Evolutionary conservation across 2,888 invertebrate genomes (phyloP).

Genomic region (Kuschelorhynchus macadamiae): DNA sequence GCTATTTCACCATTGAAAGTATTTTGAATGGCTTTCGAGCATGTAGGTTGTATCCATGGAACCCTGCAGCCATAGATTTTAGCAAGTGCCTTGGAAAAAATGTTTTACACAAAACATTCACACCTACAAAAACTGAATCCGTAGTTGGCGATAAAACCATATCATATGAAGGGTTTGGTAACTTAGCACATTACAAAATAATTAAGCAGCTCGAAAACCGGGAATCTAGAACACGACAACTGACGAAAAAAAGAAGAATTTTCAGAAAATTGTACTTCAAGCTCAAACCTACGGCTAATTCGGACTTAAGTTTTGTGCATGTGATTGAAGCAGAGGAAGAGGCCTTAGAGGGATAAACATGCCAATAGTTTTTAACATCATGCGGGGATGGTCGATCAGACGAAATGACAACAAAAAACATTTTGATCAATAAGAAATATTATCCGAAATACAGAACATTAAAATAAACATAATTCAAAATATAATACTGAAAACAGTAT

Average conservation of each 20-base stretch:
- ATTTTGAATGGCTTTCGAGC: conserved; percentile 49
- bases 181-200: not conserved
- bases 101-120: not conserved
- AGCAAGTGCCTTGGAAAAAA: conserved; percentile 37
- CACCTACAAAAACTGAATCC: not conserved
- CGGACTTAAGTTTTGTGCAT: not conserved
- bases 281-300: not conserved
- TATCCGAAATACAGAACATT: not conserved
- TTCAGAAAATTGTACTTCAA: not conserved
- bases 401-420: too few relatives aligned
- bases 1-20: conserved; percentile 12
- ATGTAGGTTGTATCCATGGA: conserved; percentile 50
- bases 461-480: conserved; percentile 6
- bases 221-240: not conserved
- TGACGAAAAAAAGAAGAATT: too few relatives aligned
- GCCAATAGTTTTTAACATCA: too few relatives aligned
- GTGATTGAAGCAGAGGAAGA: too few relatives aligned
- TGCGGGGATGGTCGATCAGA: too few relatives aligned
- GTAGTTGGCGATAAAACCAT: not conserved
- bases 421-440: too few relatives aligned
- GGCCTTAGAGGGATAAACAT: too few relatives aligned
- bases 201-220: too few relatives aligned
- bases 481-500: not conserved
- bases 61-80: conserved; percentile 49
- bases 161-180: conserved; percentile 4